phyloP scores from a whole-genome alignment of 2,113 vertebrate species.

The Laticauda colubrina region DNA sequence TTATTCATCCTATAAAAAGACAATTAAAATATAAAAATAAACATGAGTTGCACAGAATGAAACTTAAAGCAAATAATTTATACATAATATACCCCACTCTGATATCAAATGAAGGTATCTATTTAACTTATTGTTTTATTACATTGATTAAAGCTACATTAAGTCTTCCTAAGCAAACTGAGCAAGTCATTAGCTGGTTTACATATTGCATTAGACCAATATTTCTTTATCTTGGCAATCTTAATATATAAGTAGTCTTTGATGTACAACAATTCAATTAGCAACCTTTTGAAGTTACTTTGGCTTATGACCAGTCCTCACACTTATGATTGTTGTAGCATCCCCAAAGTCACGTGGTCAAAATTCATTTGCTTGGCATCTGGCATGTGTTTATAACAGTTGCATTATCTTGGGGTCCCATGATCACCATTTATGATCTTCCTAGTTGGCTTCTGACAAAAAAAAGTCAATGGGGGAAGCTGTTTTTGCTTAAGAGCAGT shows the following conservation, averaged over 20 bases:
- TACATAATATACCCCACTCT: fast-evolving
- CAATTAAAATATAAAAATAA: neutral
- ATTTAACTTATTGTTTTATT: neutral
- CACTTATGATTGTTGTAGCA: neutral
- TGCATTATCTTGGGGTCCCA: neutral
- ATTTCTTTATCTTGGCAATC: neutral
- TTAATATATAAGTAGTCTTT: neutral
- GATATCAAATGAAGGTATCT: neutral
- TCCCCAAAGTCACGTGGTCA: neutral
- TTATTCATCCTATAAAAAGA: neutral
- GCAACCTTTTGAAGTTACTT: neutral
- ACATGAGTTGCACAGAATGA: conserved; percentile 33
- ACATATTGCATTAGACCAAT: neutral
- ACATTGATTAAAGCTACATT: neutral
- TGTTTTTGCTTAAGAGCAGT: neutral
- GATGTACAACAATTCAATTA: neutral
- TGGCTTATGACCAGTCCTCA: neutral
- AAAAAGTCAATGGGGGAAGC: neutral
- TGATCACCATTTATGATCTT: neutral
- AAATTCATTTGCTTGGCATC: neutral
- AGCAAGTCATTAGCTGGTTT: neutral
- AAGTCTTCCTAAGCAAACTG: neutral
- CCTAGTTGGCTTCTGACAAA: neutral
- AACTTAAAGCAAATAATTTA: neutral
- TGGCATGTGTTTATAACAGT: neutral